Evolutionary conservation across 2,113 vertebrate genomes (phyloP), one percentile per base, ranked within the genome.

Genomic region (Miniopterus natalensis): DNA sequence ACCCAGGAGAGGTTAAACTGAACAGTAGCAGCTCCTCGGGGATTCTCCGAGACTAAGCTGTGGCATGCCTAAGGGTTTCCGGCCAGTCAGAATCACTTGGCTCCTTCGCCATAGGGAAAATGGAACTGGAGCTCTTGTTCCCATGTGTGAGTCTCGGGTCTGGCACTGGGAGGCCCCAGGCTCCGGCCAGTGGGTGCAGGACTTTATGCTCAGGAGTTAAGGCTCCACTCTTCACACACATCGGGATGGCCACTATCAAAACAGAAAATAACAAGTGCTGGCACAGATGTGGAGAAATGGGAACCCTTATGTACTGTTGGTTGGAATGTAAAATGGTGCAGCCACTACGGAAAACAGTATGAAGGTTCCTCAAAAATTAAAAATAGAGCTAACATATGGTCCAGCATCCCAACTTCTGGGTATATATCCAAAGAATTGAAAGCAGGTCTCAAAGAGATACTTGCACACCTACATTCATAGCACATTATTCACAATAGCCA

Each of bases 71-170:
- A 0, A 3, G 3, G 4, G 2, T 81, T 59, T 36, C 17, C 59
- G 70, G 25, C 42, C 27, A 18, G 40, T n/a, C 36, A 68, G 71
- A 45, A 29, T 55, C 84, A 8, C 65, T 81, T 45, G 73, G 63
- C 79, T 63, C 79, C 92, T 51, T 40, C 88, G 40, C 55, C 47
- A 2, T 2, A 6, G 23, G 27, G 59, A 51, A 40, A 65, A 81
- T 4, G 10, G 27, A 6, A 4, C 12, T 12, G 74, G 74, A 55
- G 47, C 25, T 63, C 42, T 55, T 42, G 14, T 8, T 51, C 63
- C 9, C 42, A 11, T 0, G 1, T 23, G 23, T 12, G 21, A 49
- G 25, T n/a, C 59, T 88, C 80, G 15, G 0, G 8, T 3, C 55
- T 31, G 20, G 40, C 21, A 14, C 0, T 2, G 31, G 81, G 31